A percentile compares a stretch with the other conserved stretches of the same genome.
Evolutionary conservation across 2,113 vertebrate genomes (phyloP).

Genomic region (Pontoporia blainvillei): DNA sequence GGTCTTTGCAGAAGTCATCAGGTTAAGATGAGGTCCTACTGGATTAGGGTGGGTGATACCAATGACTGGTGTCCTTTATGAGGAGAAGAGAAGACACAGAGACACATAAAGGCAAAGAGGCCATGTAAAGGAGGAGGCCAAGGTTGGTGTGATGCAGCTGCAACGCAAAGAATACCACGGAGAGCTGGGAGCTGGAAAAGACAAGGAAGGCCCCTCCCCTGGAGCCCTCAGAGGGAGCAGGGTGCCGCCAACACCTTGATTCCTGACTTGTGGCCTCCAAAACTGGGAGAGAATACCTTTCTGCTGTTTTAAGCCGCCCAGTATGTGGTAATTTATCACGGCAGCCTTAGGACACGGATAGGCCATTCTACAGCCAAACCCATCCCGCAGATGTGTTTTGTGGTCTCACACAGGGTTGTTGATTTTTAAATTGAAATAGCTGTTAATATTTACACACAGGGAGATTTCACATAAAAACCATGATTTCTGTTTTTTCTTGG

Average conservation of each 20-base stretch:
- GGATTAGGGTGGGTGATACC: background rate
- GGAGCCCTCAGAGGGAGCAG: accelerated
- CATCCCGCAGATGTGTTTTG: background rate
- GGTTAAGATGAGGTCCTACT: background rate
- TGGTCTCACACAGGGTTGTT: background rate
- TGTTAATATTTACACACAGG: background rate
- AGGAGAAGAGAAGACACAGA: background rate
- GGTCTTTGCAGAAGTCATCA: background rate
- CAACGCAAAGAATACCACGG: accelerated
- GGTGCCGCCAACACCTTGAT: accelerated
- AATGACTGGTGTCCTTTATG: background rate
- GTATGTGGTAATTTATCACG: background rate
- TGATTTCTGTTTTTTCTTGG: background rate
- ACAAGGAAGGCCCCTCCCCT: accelerated
- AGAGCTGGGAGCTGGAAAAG: background rate
- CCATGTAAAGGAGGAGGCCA: accelerated
- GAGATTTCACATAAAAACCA: background rate
- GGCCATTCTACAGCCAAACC: background rate
- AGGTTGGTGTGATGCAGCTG: accelerated
- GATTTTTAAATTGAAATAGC: background rate
- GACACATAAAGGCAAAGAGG: background rate
- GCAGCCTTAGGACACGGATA: accelerated
- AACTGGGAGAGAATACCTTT: background rate
- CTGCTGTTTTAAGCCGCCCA: background rate
- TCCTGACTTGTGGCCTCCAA: background rate